These are phyloP conservation scores for Drosophila paramelanica DNA, from an alignment of 2,888 invertebrate genomes.

Conservation along the genomic window DNA sequence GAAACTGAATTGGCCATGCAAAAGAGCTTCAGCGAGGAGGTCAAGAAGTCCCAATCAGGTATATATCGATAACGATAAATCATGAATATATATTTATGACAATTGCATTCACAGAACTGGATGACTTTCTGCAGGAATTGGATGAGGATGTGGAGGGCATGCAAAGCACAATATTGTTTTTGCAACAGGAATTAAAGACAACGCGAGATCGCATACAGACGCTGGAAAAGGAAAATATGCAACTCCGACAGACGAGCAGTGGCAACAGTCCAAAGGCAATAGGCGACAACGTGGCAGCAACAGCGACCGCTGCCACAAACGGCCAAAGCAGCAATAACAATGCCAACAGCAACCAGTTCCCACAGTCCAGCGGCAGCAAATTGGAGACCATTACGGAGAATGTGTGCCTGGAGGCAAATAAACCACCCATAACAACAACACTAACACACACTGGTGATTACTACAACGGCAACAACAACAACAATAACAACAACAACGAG, in stretches of 20 bases:
- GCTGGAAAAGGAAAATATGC: constrained; percentile 87
- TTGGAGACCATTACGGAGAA: constrained; percentile 81
- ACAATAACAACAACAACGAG: constrained; percentile 55
- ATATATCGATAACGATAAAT: constrained; percentile 48
- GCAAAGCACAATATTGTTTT: constrained; percentile 97
- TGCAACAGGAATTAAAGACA: constrained; percentile 96
- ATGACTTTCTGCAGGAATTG: constrained; percentile 97
- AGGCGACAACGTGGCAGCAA: constrained; percentile 26
- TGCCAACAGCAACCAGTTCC: constrained; percentile 42
- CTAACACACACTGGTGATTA: constrained; percentile 29
- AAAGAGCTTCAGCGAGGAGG: constrained; percentile 97
- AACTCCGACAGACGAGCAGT: constrained; percentile 70
- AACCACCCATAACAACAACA: background rate
- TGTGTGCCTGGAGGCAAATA: constrained; percentile 55
- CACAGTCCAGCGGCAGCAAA: constrained; percentile 42
- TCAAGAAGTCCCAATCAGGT: constrained; percentile 98
- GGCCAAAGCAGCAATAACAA: constrained; percentile 47
- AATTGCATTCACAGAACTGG: constrained; percentile 89
- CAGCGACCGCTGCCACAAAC: constrained; percentile 50
- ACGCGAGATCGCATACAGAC: constrained; percentile 89
- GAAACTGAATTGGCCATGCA: constrained; percentile 98
- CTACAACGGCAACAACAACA: constrained; percentile 54
- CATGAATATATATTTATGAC: background rate
- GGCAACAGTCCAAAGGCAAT: constrained; percentile 40
- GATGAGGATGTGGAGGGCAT: constrained; percentile 99